Percentiles rank a stretch among this genome's conserved stretches.
These are phyloP conservation scores for Solenopsis fugax DNA, from an alignment of 1,140 invertebrate genomes.

Conservation along the genomic window DNA sequence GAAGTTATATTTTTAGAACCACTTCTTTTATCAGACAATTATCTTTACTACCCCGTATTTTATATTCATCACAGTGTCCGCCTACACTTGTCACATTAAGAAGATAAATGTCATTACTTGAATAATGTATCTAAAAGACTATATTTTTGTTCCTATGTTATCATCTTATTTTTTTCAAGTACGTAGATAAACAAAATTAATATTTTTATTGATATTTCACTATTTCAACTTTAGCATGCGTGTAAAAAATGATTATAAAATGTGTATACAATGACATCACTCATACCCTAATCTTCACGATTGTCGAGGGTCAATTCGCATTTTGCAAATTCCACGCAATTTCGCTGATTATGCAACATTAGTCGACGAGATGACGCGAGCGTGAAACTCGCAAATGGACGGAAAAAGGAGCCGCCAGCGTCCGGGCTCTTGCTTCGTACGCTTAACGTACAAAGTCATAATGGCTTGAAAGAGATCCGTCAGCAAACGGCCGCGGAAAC, in stretches of 20 bases:
- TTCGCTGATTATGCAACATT: background rate
- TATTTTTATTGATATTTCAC: background rate
- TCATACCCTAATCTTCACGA: background rate
- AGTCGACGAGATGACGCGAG: background rate
- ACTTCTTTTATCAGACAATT: background rate
- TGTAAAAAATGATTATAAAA: background rate
- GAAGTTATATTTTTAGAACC: background rate
- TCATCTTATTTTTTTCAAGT: background rate
- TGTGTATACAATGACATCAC: background rate
- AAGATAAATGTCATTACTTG: constrained; percentile 1
- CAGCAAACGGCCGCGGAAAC: constrained; percentile 25
- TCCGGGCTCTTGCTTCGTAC: constrained; percentile 25
- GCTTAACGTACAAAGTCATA: constrained; percentile 7
- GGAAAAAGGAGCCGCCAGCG: constrained; percentile 15
- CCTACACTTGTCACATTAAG: no score
- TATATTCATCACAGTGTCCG: background rate
- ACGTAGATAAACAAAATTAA: background rate
- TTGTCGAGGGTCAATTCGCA: background rate
- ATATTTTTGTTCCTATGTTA: background rate
- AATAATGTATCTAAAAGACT: background rate
- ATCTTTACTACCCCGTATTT: background rate
- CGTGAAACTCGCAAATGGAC: constrained; percentile 6
- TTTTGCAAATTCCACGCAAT: constrained; percentile 5
- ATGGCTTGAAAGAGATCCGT: constrained; percentile 30
- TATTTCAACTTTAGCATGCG: background rate